Evolutionary conservation across 2,888 invertebrate genomes (phyloP), one percentile per base, ranked within the genome.

Genomic region (Hymenopus coronatus): DNA sequence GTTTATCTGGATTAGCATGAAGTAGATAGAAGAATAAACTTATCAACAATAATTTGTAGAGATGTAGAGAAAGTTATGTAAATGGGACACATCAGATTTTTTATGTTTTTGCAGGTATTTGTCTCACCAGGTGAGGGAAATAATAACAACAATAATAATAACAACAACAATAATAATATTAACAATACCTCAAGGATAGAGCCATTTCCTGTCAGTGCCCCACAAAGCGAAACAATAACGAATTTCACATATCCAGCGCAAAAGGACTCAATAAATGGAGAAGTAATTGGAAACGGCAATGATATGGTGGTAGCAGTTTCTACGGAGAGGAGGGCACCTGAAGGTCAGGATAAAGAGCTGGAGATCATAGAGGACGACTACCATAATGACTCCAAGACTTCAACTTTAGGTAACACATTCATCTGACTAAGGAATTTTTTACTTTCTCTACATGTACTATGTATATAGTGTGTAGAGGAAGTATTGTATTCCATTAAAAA

Each of bases 271-370:
- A 87, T 30, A 54, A 89, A 89, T 82, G 89, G 89, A 28, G 89
- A 89, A n/a, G 86, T 89, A 14, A 28, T 86, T 15, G 83, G 83
- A 54, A 83, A 30, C 25, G 82, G 82, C 30, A n/a, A 85, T 7
- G 89, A 87, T 33, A 46, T 89, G 89, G 82, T 86, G 8, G 83
- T 87, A n/a, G 87, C 87, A 20, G 28, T 89, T 3, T 70, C 89
- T 0, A 87, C 89, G n/a, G 89, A 89, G n/a, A 89, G 96, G 40
- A 95, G 95, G 93, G 97, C 96, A 85, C 97, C 97, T 6, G 97
- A 97, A 92, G 97, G 97, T 33, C 97, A 97, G 93, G 97, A 97
- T 93, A 96, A 97, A 93, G 97, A 97, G 92, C 95, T 95, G 28
- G 94, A 95, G 54, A 70, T 25, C 25, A 70, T 70, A 70, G 20